Evolutionary conservation across 1,140 invertebrate species (phyloP).

Genomic region (Aplysia californica): DNA sequence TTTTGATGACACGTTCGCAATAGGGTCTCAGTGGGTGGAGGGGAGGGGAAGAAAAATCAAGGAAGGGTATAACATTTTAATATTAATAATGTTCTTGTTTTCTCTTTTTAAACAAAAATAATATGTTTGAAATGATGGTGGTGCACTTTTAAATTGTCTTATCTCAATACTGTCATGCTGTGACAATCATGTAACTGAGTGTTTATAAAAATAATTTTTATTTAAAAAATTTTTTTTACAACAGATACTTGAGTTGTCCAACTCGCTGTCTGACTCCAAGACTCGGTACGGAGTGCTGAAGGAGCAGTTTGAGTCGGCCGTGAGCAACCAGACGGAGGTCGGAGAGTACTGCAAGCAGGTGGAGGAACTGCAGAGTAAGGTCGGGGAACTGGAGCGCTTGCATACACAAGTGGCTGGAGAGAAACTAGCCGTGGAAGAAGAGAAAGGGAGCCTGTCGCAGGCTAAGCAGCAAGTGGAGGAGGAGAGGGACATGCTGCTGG

Average conservation of each 20-base stretch:
- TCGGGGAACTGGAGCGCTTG: not conserved
- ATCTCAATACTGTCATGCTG: no score
- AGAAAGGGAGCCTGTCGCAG: not conserved
- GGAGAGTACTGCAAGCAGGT: slow-evolving; percentile 18
- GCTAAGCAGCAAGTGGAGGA: slow-evolving; percentile 20
- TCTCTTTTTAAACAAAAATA: no score
- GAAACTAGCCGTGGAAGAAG: slow-evolving; percentile 1
- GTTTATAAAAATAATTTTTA: no score
- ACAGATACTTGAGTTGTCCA: slow-evolving; percentile 51
- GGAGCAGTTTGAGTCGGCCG: slow-evolving; percentile 34
- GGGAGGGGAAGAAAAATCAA: no score
- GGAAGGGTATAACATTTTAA: no score
- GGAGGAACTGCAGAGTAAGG: slow-evolving; percentile 26
- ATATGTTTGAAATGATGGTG: no score
- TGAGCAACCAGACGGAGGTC: not conserved
- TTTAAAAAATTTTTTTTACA: not conserved
- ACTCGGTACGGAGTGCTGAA: slow-evolving; percentile 46
- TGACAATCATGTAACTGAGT: no score
- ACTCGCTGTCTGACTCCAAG: slow-evolving; percentile 45
- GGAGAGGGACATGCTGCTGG: slow-evolving; percentile 12
- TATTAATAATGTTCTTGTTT: no score
- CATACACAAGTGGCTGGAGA: not conserved
- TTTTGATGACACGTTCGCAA: no score
- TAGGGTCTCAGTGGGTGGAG: no score
- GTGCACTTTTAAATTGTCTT: no score